phyloP scores from a whole-genome alignment of 2,113 vertebrate genomes.

The Sebastes schlegelii region DNA sequence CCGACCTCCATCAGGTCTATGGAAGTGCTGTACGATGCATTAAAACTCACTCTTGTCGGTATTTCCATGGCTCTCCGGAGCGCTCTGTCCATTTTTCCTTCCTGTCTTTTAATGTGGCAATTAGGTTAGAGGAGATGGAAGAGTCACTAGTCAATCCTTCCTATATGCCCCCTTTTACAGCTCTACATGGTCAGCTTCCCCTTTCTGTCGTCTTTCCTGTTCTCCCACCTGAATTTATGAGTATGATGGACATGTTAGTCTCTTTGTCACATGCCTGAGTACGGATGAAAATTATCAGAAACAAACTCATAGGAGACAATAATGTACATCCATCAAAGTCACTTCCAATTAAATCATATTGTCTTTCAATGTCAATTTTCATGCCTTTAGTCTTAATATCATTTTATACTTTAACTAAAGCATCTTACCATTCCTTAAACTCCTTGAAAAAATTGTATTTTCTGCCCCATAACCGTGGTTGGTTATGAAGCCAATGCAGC shows the following conservation, averaged over 20 bases:
- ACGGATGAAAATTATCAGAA: not conserved
- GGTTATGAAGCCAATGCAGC: too few species aligned
- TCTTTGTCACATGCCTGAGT: not conserved
- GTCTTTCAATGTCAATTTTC: not conserved
- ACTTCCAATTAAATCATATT: not conserved
- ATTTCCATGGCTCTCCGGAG: slow-evolving; percentile 34
- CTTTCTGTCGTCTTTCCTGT: not conserved
- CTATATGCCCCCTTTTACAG: not conserved
- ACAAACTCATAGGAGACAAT: not conserved
- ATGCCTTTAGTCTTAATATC: not conserved
- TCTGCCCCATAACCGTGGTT: not conserved
- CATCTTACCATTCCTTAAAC: not conserved
- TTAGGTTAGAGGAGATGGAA: slow-evolving; percentile 35
- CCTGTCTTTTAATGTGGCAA: slow-evolving; percentile 45
- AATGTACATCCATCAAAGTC: not conserved
- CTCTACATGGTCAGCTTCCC: not conserved
- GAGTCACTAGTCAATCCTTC: slow-evolving; percentile 4
- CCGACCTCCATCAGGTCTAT: slow-evolving; percentile 22
- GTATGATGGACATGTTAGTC: not conserved
- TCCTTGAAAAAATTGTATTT: not conserved
- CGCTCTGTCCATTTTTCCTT: slow-evolving; percentile 40
- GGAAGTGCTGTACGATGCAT: slow-evolving; percentile 53
- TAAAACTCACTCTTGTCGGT: slow-evolving; percentile 52
- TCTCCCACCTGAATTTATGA: not conserved
- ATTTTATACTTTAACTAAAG: not conserved